These are phyloP conservation scores for Alosa alosa DNA, from an alignment of 2,113 vertebrate genomes.

Conservation along the genomic window DNA sequence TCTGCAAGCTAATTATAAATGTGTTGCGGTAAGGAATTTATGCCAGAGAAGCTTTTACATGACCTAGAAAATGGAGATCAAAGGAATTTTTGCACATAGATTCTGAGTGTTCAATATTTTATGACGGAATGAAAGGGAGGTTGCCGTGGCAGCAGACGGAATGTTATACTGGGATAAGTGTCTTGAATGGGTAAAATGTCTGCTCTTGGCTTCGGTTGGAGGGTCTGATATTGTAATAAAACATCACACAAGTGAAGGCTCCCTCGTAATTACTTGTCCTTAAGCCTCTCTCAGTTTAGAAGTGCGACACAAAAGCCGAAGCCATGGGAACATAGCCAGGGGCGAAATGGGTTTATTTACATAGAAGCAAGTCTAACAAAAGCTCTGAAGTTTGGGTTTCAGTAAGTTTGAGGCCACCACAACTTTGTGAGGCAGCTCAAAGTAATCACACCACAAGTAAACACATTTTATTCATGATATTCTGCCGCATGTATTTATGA, in stretches of 20 bases:
- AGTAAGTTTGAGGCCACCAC: background rate
- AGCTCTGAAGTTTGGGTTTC: background rate
- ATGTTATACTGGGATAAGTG: background rate
- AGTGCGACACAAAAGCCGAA: background rate
- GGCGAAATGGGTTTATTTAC: background rate
- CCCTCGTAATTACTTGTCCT: background rate
- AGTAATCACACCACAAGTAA: background rate
- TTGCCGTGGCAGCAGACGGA: slow-evolving; percentile 24
- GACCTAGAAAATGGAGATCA: slow-evolving; percentile 51
- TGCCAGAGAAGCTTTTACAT: slow-evolving; percentile 39
- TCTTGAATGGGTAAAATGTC: background rate
- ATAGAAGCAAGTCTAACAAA: background rate
- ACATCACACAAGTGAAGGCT: background rate
- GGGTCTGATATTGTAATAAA: slow-evolving; percentile 3
- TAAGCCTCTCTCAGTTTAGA: background rate
- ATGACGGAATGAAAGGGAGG: slow-evolving; percentile 29
- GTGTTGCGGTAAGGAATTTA: slow-evolving; percentile 40
- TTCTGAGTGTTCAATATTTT: slow-evolving; percentile 53
- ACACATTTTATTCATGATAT: background rate
- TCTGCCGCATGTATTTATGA: background rate
- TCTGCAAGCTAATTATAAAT: slow-evolving; percentile 42
- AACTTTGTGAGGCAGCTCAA: background rate
- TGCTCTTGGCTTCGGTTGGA: background rate
- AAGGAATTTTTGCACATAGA: slow-evolving; percentile 46
- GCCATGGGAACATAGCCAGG: background rate